Percentiles rank a stretch among this genome's conserved stretches.
Evolutionary conservation across 2,888 invertebrate genomes (phyloP).

Genomic region (Aspidiotus destructor): DNA sequence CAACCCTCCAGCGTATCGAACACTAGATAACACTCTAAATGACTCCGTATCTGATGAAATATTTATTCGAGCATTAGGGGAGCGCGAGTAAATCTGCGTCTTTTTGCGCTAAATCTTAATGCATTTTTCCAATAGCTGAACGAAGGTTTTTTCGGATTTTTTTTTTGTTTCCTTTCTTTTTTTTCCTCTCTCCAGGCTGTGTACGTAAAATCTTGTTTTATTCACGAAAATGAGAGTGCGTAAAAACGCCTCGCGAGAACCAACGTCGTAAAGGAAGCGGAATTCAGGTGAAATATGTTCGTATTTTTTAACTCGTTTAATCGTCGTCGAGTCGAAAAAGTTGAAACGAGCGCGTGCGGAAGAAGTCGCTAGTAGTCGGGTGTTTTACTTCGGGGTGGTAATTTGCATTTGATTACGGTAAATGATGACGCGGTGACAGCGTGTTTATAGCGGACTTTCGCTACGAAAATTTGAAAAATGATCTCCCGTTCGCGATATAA

Average conservation of each 20-base stretch:
- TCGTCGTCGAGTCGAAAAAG: conserved; percentile 2
- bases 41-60: conserved; percentile 29
- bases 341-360: neutral
- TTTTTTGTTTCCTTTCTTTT: neutral
- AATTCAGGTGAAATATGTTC: conserved; percentile 19
- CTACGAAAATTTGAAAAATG: conserved; percentile 1
- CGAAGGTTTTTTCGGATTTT: conserved; percentile 1
- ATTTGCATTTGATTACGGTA: conserved; percentile 1
- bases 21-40: conserved; percentile 21
- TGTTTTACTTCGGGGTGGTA: neutral
- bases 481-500: neutral
- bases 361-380: neutral
- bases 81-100: conserved; percentile 18
- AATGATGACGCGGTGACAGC: conserved; percentile 4
- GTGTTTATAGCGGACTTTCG: neutral
- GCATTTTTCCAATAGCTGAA: conserved; percentile 25
- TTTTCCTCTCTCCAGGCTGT: neutral
- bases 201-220: conserved; percentile 8
- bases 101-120: conserved; percentile 26
- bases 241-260: conserved; percentile 5
- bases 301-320: conserved; percentile 13
- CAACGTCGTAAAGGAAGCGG: neutral
- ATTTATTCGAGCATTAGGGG: conserved; percentile 22
- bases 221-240: conserved; percentile 15
- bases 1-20: conserved; percentile 11